These are phyloP conservation scores for Drosophila lowei DNA, from an alignment of 1,140 invertebrate genomes.

Conservation along the genomic window DNA sequence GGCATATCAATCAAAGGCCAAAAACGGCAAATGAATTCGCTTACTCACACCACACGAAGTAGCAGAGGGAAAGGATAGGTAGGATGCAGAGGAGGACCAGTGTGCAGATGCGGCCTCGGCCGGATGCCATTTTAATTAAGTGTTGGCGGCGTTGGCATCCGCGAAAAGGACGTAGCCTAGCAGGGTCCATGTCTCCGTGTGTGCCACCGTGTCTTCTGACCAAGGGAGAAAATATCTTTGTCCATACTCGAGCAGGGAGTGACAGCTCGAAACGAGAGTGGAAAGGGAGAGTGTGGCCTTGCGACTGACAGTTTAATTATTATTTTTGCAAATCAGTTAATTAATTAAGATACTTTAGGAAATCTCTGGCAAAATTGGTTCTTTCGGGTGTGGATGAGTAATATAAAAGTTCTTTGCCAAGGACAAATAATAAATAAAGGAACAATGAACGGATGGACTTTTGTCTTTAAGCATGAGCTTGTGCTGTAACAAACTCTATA, in stretches of 20 bases:
- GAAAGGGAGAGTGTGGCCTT: constrained; percentile 35
- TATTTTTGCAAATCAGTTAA: constrained; percentile 72
- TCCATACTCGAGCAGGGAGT: too few species aligned
- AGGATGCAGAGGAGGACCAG: constrained; percentile 17
- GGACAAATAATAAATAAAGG: too few species aligned
- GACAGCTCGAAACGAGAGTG: constrained; percentile 1
- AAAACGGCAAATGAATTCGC: constrained; percentile 77
- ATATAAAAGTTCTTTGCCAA: neutral
- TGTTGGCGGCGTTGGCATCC: constrained; percentile 55
- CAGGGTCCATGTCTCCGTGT: constrained; percentile 18
- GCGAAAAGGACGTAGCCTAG: constrained; percentile 38
- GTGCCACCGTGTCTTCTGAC: constrained; percentile 48
- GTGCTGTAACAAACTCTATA: too few species aligned
- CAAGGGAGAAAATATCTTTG: constrained; percentile 30
- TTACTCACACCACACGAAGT: constrained; percentile 62
- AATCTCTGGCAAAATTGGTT: neutral
- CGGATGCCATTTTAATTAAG: constrained; percentile 79
- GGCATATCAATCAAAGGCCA: constrained; percentile 76
- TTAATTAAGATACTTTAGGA: constrained; percentile 63
- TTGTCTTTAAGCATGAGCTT: neutral
- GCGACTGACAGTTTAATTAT: constrained; percentile 73
- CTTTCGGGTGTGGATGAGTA: neutral
- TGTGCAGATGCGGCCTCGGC: constrained; percentile 42
- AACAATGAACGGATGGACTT: neutral
- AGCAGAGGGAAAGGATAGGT: constrained; percentile 14